Base-by-base conservation (phyloP, 2,888 invertebrate species). In the Chloromyia formosa region DNA sequence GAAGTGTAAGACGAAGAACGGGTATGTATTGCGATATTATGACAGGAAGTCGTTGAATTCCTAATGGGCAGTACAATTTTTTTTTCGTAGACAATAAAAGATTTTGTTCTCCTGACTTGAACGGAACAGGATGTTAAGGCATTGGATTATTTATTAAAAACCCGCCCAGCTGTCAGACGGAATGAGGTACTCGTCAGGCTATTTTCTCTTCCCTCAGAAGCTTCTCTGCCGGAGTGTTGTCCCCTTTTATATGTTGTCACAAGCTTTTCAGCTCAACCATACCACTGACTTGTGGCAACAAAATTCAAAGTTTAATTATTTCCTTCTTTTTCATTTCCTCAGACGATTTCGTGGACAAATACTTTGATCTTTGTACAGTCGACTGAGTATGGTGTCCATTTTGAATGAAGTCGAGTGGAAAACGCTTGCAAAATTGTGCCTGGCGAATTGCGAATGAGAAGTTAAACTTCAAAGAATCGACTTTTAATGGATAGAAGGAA, bases 221-320 rank as follows among this genome's bases (percentile, higher is more conserved):
- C 40, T 40, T 42, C 18, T 40, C 18, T 62, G 42, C 40, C 18
- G n/a, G n/a, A n/a, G n/a, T 20, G 27, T 66, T 22, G 35, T 3
- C 16, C n/a, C 14, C 49, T 16, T 62, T 62, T 35, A 2, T 4
- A 35, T 23, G 62, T 14, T 12, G 14, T 35, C 20, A 20, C 20
- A 20, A 7, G 49, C 22, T 20, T 45, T 66, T n/a, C 20, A 23
- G 35, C 56, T 56, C 20, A n/a, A n/a, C 45, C 22, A 18, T 45
- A 66, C 45, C 12, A 66, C 5, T 66, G 12, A 23, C 49, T 45
- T 45, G 16, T 66, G 49, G 23, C 49, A 66, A 22, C 20, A 66
- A 66, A 49, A 66, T 66, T 45, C 66, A 66, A 49, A 66, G 66
- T 66, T 66, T 66, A 66, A 66, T 66, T 66, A 66, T 66, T 66